Base-by-base conservation (phyloP, 2,113 vertebrate genomes). In the Dicrurus megarhynchus region DNA sequence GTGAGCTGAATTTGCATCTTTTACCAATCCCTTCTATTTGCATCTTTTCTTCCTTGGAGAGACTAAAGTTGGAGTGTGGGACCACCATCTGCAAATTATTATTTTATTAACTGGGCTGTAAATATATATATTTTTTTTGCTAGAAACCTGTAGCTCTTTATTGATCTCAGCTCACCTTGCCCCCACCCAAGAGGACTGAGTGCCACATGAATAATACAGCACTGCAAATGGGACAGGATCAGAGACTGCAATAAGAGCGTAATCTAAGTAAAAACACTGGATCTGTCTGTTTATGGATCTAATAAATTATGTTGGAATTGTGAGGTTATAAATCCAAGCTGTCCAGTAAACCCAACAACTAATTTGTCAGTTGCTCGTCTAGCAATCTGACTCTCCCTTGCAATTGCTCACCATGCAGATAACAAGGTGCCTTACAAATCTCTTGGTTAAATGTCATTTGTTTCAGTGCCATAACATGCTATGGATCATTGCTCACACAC, bases 391-490 rank as follows among this genome's bases (percentile, higher is more conserved):
- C 97, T 97, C 97, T 97, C 97, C 3, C 32, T 95, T 98, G 97
- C 98, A 97, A 97, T 98, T 98, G 98, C 97, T 98, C 98, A 96
- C 97, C 97, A 96, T 97, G 97, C 94, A 98, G 98, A 98, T 98
- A 98, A 98, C 98, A 98, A 98, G 98, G 98, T 97, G 96, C 97
- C 97, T 98, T 97, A 97, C 98, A 98, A 98, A 98, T 98, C 88
- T 98, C 97, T 97, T 98, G 98, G 98, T 98, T 98, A 98, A 98
- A 98, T 98, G 98, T 98, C 98, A 98, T 98, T 98, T 98, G 98
- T 98, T 98, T 98, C 98, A 97, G 97, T 98, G 98, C 98, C 97
- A 98, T 98, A 98, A 98, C 98, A 98, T 71, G 97, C 97, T 98
- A 98, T 71, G 98, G 98, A 98, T 98, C 98, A 98, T 98, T 98